Evolutionary conservation across 2,113 vertebrate species (phyloP).

Genomic region (Hylia prasina): DNA sequence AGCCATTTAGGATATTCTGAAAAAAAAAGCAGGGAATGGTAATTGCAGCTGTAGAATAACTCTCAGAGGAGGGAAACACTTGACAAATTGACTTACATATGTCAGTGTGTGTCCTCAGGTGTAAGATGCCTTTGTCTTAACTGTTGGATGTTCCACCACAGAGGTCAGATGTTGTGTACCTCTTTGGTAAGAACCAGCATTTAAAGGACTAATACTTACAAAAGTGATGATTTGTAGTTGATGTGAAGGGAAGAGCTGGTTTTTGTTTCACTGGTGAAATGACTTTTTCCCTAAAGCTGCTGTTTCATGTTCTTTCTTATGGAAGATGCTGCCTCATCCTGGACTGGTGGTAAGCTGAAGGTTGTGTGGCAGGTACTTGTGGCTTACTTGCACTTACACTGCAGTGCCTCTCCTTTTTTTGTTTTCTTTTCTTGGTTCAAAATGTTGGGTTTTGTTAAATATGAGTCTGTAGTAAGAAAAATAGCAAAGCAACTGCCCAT

Average conservation of each 20-base stretch:
- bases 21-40: not conserved
- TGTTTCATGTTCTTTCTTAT: fast-evolving
- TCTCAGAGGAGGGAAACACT: not conserved
- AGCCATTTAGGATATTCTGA: not conserved
- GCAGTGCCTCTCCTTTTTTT: not conserved
- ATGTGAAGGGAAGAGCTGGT: not conserved
- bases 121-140: not conserved
- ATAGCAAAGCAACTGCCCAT: not conserved
- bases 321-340: not conserved
- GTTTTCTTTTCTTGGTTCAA: not conserved
- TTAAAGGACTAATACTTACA: not conserved
- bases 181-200: not conserved
- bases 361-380: not conserved
- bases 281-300: not conserved
- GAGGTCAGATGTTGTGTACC: not conserved
- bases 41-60: not conserved
- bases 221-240: not conserved
- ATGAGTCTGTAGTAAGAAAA: not conserved
- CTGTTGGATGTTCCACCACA: not conserved
- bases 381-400: not conserved
- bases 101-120: not conserved
- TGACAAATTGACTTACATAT: not conserved
- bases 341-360: not conserved
- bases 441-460: not conserved
- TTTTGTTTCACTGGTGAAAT: not conserved